These are phyloP conservation scores for Prosopocoilus inquinatus DNA, from an alignment of 2,888 invertebrate genomes.

Conservation along the genomic window DNA sequence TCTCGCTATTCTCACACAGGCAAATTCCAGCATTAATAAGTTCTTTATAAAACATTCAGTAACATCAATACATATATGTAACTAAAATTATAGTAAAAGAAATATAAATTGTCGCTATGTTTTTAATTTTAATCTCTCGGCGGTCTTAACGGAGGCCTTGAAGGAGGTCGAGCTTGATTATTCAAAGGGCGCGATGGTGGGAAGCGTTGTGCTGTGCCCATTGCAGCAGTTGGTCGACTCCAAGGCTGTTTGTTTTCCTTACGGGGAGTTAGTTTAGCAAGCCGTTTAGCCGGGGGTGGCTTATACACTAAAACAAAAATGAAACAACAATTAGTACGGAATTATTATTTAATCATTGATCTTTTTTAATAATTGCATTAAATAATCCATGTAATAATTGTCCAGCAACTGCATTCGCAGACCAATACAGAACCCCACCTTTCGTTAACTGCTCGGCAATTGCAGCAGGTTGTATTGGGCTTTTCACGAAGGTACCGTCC, in stretches of 20 bases:
- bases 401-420: slow-evolving; percentile 33
- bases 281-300: slow-evolving; percentile 26
- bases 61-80: too few species aligned
- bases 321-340: slow-evolving; percentile 10
- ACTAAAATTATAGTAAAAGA: too few species aligned
- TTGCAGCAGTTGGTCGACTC: slow-evolving; percentile 18
- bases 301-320: slow-evolving; percentile 29
- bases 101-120: too few species aligned
- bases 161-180: not conserved
- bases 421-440: slow-evolving; percentile 42
- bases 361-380: slow-evolving; percentile 13
- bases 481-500: slow-evolving; percentile 31
- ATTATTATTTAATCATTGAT: slow-evolving; percentile 12
- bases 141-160: not conserved
- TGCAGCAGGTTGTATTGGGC: slow-evolving; percentile 14
- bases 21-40: too few species aligned
- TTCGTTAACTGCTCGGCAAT: slow-evolving; percentile 35
- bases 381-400: slow-evolving; percentile 32
- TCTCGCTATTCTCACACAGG: too few species aligned
- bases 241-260: slow-evolving; percentile 13
- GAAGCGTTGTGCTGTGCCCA: slow-evolving; percentile 23
- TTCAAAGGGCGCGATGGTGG: slow-evolving; percentile 6
- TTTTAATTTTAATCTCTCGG: not conserved
- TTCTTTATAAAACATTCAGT: too few species aligned
- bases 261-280: slow-evolving; percentile 17